A percentile compares a stretch with the other conserved stretches of the same genome.
Evolutionary conservation across 2,797 vertebrate genomes (phyloP).

Genomic region (Microctenopoma lineatum): DNA sequence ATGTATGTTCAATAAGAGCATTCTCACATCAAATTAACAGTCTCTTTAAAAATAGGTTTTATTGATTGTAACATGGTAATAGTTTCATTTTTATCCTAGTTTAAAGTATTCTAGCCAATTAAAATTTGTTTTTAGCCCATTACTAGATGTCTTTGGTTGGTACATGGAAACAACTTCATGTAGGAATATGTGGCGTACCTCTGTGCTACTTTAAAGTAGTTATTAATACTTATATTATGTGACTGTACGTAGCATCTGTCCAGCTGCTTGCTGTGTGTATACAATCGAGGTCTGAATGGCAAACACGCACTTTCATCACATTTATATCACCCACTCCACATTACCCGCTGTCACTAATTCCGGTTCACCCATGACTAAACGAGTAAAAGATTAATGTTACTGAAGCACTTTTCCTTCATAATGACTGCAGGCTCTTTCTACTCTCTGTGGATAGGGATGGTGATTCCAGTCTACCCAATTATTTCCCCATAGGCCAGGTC

Average conservation of each 20-base stretch:
- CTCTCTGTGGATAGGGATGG: slow-evolving; percentile 23
- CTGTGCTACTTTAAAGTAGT: neutral
- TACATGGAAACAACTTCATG: too few species aligned
- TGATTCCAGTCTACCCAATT: slow-evolving; percentile 54
- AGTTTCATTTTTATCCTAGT: too few species aligned
- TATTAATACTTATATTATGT: neutral
- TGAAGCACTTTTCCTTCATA: slow-evolving; percentile 11
- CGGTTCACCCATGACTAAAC: slow-evolving; percentile 12
- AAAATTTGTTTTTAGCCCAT: too few species aligned
- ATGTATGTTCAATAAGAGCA: too few species aligned
- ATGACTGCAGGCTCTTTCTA: slow-evolving; percentile 29
- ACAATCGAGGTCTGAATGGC: neutral
- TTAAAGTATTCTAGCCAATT: too few species aligned
- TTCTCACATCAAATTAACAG: too few species aligned
- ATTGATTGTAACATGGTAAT: too few species aligned
- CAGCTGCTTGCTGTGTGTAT: neutral
- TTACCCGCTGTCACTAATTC: too few species aligned
- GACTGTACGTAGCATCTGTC: neutral
- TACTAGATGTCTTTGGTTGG: too few species aligned
- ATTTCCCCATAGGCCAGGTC: slow-evolving; percentile 65
- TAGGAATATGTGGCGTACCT: too few species aligned
- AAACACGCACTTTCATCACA: neutral
- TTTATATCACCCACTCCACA: neutral
- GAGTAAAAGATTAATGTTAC: slow-evolving; percentile 24
- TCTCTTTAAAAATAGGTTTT: too few species aligned